A percentile compares a stretch with the other conserved stretches of the same genome.
These are phyloP conservation scores for Thalassarche chlororhynchos DNA, from an alignment of 2,113 vertebrate species.

Conservation along the genomic window DNA sequence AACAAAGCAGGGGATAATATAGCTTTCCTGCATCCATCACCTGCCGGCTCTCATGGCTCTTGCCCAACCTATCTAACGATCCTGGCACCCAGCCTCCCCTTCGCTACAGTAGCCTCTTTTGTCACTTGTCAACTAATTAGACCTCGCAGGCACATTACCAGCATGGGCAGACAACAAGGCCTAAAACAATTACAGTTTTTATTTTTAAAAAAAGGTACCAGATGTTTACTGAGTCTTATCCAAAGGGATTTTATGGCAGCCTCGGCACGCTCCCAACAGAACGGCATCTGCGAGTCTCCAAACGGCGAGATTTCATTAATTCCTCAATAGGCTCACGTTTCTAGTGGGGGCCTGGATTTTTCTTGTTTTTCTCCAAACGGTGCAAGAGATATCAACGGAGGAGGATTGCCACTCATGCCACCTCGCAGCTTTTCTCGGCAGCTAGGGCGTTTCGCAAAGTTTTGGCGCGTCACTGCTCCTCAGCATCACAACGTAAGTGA, in stretches of 20 bases:
- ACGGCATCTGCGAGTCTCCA: not conserved
- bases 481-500: not conserved
- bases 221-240: slow-evolving; percentile 23
- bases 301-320: not conserved
- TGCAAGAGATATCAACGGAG: not conserved
- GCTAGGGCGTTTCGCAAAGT: not conserved
- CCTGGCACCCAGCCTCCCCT: not conserved
- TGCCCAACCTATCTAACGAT: not conserved
- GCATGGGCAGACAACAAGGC: not conserved
- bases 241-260: not conserved
- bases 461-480: accelerated
- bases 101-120: not conserved
- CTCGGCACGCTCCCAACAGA: not conserved
- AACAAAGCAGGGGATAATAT: not conserved
- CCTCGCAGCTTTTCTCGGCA: not conserved
- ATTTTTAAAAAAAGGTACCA: not conserved
- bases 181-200: slow-evolving; percentile 23
- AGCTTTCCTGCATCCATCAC: not conserved
- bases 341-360: not conserved
- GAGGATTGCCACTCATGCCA: not conserved
- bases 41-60: not conserved
- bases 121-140: slow-evolving; percentile 45
- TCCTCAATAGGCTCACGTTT: not conserved
- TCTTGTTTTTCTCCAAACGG: not conserved
- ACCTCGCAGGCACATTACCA: not conserved